A percentile compares a stretch with the other conserved stretches of the same genome.
These are phyloP conservation scores for Cacoxenus indagator DNA, from an alignment of 2,888 invertebrate genomes.

Conservation along the genomic window DNA sequence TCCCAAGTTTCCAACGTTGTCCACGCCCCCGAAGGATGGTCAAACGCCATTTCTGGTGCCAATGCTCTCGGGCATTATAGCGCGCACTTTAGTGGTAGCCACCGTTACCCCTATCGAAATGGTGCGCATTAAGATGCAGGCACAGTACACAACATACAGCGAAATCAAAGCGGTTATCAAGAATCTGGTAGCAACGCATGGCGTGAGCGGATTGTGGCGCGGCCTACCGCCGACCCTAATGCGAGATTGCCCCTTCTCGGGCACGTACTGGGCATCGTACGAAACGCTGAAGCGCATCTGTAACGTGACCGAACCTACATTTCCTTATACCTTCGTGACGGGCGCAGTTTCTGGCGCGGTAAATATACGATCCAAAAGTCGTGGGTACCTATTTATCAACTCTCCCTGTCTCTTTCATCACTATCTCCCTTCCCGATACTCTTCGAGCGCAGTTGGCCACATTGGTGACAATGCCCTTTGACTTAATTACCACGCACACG, in stretches of 20 bases:
- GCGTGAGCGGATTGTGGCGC: slow-evolving; percentile 84
- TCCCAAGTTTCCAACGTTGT: not conserved
- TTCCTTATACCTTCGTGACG: slow-evolving; percentile 47
- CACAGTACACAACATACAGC: slow-evolving; percentile 84
- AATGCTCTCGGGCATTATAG: slow-evolving; percentile 83
- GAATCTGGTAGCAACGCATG: slow-evolving; percentile 76
- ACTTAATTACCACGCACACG: slow-evolving; percentile 51
- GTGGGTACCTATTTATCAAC: not conserved
- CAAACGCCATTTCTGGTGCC: slow-evolving; percentile 71
- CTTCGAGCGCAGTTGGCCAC: slow-evolving; percentile 45
- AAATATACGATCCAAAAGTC: not conserved
- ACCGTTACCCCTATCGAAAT: slow-evolving; percentile 94
- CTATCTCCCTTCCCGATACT: not conserved
- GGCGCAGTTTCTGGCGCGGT: slow-evolving; percentile 50
- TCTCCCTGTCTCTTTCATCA: not conserved
- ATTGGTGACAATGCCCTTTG: slow-evolving; percentile 53
- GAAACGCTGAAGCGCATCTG: slow-evolving; percentile 79
- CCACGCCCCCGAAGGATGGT: slow-evolving; percentile 76
- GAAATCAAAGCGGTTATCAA: slow-evolving; percentile 72
- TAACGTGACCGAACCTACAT: slow-evolving; percentile 59
- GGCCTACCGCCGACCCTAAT: slow-evolving; percentile 70
- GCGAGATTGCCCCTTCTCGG: slow-evolving; percentile 68
- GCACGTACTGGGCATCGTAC: slow-evolving; percentile 91
- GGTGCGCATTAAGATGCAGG: slow-evolving; percentile 97
- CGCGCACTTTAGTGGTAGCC: slow-evolving; percentile 84